Base-by-base conservation (phyloP, 2,888 invertebrate genomes). In the Pheosia tremula region DNA sequence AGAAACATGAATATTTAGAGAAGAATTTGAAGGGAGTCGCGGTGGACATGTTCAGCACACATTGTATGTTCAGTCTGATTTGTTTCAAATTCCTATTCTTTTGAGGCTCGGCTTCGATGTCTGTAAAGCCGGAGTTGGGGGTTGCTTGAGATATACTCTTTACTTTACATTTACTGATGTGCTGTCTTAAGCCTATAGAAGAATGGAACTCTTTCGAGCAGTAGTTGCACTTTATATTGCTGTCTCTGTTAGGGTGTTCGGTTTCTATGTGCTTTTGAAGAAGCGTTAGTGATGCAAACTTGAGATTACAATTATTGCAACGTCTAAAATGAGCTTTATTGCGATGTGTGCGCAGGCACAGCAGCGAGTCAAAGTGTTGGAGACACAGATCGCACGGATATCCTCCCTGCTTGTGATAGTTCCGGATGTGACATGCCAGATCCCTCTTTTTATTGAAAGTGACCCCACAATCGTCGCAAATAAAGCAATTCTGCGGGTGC, bases 1-100 rank as follows among this genome's bases (percentile, higher is more conserved):
- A 89, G 67, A 93, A 93, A 59, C 93, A 93, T 1, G 85, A 83
- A 58, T 79, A 93, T 63, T 86, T 89, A 0, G 88, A 83, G 64
- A 90, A 88, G 65, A 90, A 93, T 66, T 88, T 88, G 58, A 93
- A 93, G 0, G 93, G 93, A 4, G 88, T 69, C 0, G 90, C 93
- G 0, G 90, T 91, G 0, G 93, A 91, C 90, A 89, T 91, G 64
- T 92, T 93, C 0, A 93, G 68, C 2, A 93, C 87, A 59, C 83
- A 87, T 61, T 85, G 83, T 49, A 93, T 92, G 62, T 93, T 93
- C 61, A 85, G 80, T 13, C 93, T 73, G 8, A 92, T 89, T 71
- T 85, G 85, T n/a, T 73, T 47, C 0, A 88, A 72, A 39, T 91
- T 87, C 58, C 84, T 86, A 56, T 86, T 86, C 66, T 82, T 87